Evolutionary conservation across 2,113 vertebrate species (phyloP).

Genomic region (Cyphomyrus plagiostoma): DNA sequence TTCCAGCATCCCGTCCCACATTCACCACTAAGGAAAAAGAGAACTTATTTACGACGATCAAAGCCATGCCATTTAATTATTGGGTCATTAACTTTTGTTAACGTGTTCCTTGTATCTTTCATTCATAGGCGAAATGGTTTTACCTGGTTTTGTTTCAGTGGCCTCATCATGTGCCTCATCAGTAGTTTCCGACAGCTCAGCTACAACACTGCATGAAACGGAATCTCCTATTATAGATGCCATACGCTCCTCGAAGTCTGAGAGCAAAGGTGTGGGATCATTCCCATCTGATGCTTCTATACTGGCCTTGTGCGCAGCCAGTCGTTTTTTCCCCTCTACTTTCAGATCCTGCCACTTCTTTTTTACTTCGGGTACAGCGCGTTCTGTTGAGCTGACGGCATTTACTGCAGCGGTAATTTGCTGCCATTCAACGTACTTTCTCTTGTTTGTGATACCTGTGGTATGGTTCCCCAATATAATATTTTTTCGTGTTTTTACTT

Average conservation of each 20-base stretch:
- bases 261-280: not conserved
- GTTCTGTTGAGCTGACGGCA: not conserved
- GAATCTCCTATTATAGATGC: not conserved
- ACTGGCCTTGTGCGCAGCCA: not conserved
- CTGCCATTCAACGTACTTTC: not conserved
- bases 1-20: not conserved
- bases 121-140: not conserved
- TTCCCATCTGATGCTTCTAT: not conserved
- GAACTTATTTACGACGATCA: not conserved
- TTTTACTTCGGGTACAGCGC: not conserved
- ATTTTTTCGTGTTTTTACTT: not conserved
- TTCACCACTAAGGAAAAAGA: not conserved
- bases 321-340: not conserved
- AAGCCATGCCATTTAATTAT: not conserved
- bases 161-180: not conserved
- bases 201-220: not conserved
- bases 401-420: not conserved
- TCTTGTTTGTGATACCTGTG: not conserved
- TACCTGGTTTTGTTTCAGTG: not conserved
- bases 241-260: not conserved
- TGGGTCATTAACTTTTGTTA: not conserved
- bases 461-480: not conserved
- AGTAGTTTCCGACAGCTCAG: not conserved
- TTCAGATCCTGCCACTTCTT: not conserved
- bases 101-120: not conserved